These are phyloP conservation scores for Lacerta bilineata DNA, from an alignment of 2,797 vertebrate genomes.

Conservation along the genomic window DNA sequence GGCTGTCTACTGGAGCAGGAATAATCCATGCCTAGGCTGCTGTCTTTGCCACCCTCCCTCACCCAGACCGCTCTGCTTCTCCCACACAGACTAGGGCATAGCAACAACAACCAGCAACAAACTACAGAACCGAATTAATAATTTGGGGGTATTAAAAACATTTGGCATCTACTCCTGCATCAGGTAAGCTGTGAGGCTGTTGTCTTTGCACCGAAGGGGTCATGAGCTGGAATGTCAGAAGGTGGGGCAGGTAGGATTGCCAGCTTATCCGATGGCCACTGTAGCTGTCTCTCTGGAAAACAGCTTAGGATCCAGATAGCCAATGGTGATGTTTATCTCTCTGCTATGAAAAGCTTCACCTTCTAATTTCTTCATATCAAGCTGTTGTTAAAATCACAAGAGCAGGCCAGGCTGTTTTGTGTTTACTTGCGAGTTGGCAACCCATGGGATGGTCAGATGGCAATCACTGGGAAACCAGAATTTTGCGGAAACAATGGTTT, in stretches of 20 bases:
- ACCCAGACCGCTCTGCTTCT: not conserved
- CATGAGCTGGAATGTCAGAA: not conserved
- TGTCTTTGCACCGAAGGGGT: not conserved
- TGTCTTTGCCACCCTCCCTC: not conserved
- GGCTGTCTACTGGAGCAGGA: conserved; percentile 3
- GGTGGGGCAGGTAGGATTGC: not conserved
- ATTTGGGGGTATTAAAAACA: not conserved
- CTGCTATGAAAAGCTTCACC: not conserved
- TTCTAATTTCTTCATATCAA: not conserved
- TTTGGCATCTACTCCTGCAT: not conserved
- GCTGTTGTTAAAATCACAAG: not conserved
- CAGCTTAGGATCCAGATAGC: not conserved
- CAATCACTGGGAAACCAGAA: no score
- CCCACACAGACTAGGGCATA: conserved; percentile 8
- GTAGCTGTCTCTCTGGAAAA: not conserved
- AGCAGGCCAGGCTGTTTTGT: not conserved
- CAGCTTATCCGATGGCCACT: not conserved
- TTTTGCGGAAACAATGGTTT: not conserved
- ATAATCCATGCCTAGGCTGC: conserved; percentile 1
- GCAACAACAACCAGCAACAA: conserved; percentile 31
- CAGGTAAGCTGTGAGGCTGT: conserved; percentile 31
- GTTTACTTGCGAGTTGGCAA: not conserved
- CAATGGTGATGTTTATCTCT: not conserved
- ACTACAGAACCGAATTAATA: not conserved
- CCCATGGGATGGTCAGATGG: not conserved